Conservation (phyloP, 2,113 vertebrate genomes). For the Mormoops blainvillei region DNA sequence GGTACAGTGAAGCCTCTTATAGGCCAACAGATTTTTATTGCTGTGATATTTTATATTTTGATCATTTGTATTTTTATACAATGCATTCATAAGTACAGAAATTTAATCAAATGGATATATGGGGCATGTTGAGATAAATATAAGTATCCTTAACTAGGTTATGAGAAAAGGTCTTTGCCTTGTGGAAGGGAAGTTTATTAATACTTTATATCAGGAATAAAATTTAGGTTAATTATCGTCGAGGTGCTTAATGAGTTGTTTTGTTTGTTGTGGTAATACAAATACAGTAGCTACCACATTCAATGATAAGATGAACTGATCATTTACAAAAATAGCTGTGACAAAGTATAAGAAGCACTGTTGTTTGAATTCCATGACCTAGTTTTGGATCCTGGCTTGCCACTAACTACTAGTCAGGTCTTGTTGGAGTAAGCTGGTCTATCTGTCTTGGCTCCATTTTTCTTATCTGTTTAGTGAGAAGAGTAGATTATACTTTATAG, state of each 20-base stretch:
- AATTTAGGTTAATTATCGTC: background rate
- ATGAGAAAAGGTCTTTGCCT: background rate
- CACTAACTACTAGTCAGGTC: background rate
- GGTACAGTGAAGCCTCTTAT: background rate
- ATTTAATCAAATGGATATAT: background rate
- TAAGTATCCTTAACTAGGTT: background rate
- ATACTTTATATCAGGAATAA: background rate
- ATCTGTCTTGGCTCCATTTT: background rate
- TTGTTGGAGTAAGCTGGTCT: background rate
- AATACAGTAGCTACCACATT: background rate
- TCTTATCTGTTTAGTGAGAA: background rate
- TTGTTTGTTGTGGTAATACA: background rate
- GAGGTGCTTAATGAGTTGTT: background rate
- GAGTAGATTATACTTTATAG: background rate
- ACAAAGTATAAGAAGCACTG: background rate
- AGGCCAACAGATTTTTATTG: background rate
- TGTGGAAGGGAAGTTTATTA: background rate
- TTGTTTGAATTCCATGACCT: background rate
- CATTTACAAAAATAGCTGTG: background rate
- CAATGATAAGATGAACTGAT: background rate
- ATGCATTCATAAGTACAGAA: background rate
- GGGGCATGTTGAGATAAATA: background rate
- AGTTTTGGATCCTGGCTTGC: background rate
- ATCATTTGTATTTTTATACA: slow-evolving; percentile 8
- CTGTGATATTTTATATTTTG: background rate